Evolutionary conservation across 2,113 vertebrate species (phyloP).

Genomic region (Nesoenas mayeri): DNA sequence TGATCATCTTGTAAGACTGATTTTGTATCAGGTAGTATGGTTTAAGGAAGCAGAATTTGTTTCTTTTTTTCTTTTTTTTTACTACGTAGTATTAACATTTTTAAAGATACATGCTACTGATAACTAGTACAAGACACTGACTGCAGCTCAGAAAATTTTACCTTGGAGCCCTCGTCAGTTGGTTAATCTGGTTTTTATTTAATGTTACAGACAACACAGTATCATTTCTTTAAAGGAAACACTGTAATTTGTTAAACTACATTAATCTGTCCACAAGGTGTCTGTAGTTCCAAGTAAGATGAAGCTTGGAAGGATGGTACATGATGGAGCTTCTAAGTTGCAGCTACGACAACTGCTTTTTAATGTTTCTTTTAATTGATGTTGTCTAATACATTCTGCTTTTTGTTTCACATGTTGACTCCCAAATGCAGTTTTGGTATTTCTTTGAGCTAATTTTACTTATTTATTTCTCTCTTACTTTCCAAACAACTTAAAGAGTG

Average conservation of each 20-base stretch:
- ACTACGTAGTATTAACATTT: background rate
- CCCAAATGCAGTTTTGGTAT: background rate
- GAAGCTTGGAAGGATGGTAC: background rate
- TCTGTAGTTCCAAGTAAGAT: background rate
- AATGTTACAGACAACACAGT: background rate
- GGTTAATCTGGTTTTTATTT: background rate
- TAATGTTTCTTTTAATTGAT: background rate
- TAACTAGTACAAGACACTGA: background rate
- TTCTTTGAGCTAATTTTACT: rapidly evolving
- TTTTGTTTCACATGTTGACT: background rate
- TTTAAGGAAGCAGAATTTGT: background rate
- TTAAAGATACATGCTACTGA: background rate
- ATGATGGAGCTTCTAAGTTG: background rate
- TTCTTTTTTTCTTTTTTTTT: background rate
- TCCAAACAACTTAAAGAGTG: background rate
- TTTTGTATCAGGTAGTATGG: background rate
- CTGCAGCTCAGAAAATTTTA: background rate
- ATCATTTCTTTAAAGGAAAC: background rate
- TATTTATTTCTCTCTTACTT: background rate
- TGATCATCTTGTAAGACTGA: background rate
- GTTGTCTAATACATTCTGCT: rapidly evolving
- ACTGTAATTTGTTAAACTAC: background rate
- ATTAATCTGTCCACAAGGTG: background rate
- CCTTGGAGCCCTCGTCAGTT: background rate
- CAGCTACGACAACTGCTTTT: background rate